These are phyloP conservation scores for Cosmia trapezina DNA, from an alignment of 2,888 invertebrate genomes.

Conservation along the genomic window DNA sequence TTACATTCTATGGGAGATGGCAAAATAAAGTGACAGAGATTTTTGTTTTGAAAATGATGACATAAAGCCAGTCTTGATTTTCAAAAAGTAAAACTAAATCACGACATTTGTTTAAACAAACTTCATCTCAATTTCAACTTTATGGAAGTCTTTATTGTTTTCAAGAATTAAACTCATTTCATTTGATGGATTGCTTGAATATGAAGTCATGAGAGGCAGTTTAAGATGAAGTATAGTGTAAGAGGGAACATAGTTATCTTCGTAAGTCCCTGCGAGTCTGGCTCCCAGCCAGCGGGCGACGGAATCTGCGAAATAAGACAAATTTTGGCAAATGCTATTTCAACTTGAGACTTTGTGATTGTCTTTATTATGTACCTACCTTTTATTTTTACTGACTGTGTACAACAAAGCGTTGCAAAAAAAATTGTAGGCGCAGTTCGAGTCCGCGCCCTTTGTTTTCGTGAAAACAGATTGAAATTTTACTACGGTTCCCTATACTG, in stretches of 20 bases:
- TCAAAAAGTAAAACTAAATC: not conserved
- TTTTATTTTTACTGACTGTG: constrained; percentile 20
- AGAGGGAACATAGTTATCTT: constrained; percentile 58
- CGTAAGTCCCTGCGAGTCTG: constrained; percentile 59
- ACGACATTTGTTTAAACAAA: not conserved
- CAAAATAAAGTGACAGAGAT: not conserved
- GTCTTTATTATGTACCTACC: constrained; percentile 37
- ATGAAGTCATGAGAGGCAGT: constrained; percentile 56
- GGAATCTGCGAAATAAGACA: constrained; percentile 64
- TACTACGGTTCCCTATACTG: too few relatives aligned
- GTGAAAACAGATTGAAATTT: too few relatives aligned
- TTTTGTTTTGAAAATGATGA: not conserved
- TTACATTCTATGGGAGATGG: not conserved
- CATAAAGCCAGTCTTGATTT: not conserved
- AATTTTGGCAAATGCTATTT: constrained; percentile 66
- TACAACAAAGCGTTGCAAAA: not conserved
- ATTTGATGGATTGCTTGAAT: constrained; percentile 40
- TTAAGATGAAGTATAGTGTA: constrained; percentile 59
- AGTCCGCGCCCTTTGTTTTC: too few relatives aligned
- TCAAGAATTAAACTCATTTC: constrained; percentile 38
- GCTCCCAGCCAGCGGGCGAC: constrained; percentile 63
- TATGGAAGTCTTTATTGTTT: constrained; percentile 27
- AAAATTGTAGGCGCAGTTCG: not conserved
- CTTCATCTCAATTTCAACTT: too few relatives aligned
- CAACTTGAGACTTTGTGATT: constrained; percentile 56